Evolutionary conservation across 2,113 vertebrate genomes (phyloP), one percentile per base, ranked within the genome.

Genomic region (Sphyrna mokarran): DNA sequence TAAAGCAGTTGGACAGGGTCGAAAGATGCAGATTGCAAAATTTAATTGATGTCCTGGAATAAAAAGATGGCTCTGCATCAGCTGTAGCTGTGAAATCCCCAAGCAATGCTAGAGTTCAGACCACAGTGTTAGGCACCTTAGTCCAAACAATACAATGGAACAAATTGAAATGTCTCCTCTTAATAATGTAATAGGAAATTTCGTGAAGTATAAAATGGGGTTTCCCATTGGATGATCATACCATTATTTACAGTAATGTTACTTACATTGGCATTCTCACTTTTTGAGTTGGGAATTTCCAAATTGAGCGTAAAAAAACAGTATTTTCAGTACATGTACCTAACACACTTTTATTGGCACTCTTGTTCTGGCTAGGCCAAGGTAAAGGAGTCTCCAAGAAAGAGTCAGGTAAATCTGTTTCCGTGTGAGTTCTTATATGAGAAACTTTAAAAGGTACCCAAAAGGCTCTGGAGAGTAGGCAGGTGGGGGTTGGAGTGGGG

Each of bases 201-300:
- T n/a, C 22, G n/a, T 93, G 89, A 91, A 40, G 61, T 37, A 22
- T 33, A 93, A 93, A 66, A 66, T 63, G 61, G 89, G 89, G 22
- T 66, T 93, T 68, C 61, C 89, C 89, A 93, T 68, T 37, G 66
- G 63, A 93, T 9, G 66, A 93, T 93, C 61, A 37, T 18, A 20
- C 29, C 89, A 93, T 37, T 93, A 68, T 68, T 93, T 93, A 66
- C 61, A 66, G 89, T 66, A 93, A 93, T 20, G n/a, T 66, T 66
- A 40, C 37, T 93, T 93, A 93, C 89, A 22, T 93, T 93, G 61
- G 14, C 33, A 93, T 66, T 66, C 89, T 93, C 89, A 93, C 61
- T 37, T 93, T 63, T n/a, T 93, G 61, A 68, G 68, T 37, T 93
- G 61, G 89, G 89, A 93, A 93, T 66, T 68, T 66, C 89, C 89